Evolutionary conservation across 2,113 vertebrate species (phyloP).

Genomic region (Asarcornis scutulata): DNA sequence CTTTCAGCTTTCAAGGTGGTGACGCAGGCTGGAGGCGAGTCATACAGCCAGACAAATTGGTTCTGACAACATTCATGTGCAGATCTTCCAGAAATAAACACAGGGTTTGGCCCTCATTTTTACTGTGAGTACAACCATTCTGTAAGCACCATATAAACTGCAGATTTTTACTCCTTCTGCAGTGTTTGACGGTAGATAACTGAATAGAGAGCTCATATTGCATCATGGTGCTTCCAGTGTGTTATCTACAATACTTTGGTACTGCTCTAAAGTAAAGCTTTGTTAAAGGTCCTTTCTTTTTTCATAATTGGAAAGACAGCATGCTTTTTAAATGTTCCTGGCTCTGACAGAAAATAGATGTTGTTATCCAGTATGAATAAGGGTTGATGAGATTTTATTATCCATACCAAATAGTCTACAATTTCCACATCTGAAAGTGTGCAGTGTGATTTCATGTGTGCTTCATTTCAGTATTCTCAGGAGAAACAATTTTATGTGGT

Average conservation of each 20-base stretch:
- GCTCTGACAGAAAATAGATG: constrained; percentile 4
- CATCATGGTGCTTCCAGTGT: not conserved
- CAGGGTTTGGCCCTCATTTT: not conserved
- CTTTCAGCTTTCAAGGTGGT: not conserved
- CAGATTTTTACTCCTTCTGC: not conserved
- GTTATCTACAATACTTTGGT: not conserved
- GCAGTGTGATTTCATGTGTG: not conserved
- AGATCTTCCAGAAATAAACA: not conserved
- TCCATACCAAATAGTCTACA: not conserved
- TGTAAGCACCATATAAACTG: not conserved
- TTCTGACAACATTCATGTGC: not conserved
- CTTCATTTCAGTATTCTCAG: not conserved
- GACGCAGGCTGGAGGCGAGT: not conserved
- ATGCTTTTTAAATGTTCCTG: not conserved
- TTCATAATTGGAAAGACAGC: not conserved
- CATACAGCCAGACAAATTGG: not conserved
- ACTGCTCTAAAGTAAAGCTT: not conserved
- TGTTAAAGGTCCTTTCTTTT: not conserved
- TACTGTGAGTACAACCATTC: not conserved
- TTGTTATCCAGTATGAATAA: constrained; percentile 30
- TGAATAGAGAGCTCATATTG: not conserved
- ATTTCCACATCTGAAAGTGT: not conserved
- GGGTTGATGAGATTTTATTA: constrained; percentile 47
- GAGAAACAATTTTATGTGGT: constrained; percentile 10
- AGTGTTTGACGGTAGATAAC: not conserved